phyloP scores from a whole-genome alignment of 2,113 vertebrate genomes.

The Ptilorrhoa leucosticta region DNA sequence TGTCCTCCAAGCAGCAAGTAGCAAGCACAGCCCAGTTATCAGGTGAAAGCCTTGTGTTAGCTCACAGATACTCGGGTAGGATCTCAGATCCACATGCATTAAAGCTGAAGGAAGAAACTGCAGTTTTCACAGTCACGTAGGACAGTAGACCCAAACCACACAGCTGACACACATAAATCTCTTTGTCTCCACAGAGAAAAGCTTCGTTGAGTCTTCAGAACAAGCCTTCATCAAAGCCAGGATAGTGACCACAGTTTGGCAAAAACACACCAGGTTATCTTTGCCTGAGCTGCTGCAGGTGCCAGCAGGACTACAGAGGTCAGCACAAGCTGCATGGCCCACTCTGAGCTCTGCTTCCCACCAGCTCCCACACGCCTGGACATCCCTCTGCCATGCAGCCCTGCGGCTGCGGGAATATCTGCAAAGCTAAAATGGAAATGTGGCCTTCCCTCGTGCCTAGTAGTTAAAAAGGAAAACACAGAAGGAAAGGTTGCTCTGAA shows the following conservation, averaged over 20 bases:
- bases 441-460: neutral
- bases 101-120: neutral
- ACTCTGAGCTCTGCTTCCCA: neutral
- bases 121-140: neutral
- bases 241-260: rapidly evolving
- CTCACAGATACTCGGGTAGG: rapidly evolving
- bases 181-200: neutral
- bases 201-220: rapidly evolving
- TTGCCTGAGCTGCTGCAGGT: rapidly evolving
- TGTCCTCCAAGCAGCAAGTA: neutral
- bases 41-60: neutral
- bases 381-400: neutral
- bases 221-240: neutral
- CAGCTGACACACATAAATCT: neutral
- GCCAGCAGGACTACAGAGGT: neutral
- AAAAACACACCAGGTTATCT: neutral
- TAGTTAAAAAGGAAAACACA: neutral
- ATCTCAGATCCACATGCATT: neutral
- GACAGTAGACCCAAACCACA: neutral
- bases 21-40: neutral
- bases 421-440: neutral
- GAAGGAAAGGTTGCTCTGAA: neutral
- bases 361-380: rapidly evolving
- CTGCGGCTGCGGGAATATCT: rapidly evolving
- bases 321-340: neutral